A percentile compares a stretch with the other conserved stretches of the same genome.
phyloP scores from a whole-genome alignment of 2,888 invertebrate genomes.

The Sinodicranocentrus sp. region DNA sequence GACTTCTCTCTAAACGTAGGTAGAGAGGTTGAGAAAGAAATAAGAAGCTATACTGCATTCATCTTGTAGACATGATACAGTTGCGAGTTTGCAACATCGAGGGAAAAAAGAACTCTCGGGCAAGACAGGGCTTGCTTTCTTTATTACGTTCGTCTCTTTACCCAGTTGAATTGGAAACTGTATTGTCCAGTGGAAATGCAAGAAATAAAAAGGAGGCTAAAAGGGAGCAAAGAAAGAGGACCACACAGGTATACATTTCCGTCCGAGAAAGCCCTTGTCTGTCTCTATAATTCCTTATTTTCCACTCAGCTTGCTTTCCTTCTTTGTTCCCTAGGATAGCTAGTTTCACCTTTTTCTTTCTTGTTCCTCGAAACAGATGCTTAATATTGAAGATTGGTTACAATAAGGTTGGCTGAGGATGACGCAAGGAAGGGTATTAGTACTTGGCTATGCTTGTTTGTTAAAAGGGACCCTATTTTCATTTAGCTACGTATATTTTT shows the following conservation, averaged over 20 bases:
- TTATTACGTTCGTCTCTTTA: not conserved
- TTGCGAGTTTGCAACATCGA: not conserved
- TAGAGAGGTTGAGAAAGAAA: too few relatives aligned
- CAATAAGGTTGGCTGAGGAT: not conserved
- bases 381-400: not conserved
- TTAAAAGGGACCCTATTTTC: not conserved
- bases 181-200: constrained; percentile 22
- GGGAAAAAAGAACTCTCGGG: not conserved
- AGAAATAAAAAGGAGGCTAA: constrained; percentile 21
- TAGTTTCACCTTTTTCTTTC: not conserved
- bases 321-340: not conserved
- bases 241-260: not conserved
- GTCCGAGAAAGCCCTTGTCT: not conserved
- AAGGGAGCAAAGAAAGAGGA: not conserved
- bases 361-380: not conserved
- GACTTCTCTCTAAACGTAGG: too few relatives aligned
- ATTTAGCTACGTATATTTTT: too few relatives aligned
- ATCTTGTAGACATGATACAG: too few relatives aligned
- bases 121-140: not conserved
- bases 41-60: not conserved
- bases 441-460: not conserved
- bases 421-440: not conserved
- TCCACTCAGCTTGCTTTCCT: not conserved
- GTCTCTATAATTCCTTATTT: not conserved
- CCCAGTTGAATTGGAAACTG: constrained; percentile 41